Conservation (phyloP, 2,113 vertebrate genomes). For the Lepus timidus region DNA sequence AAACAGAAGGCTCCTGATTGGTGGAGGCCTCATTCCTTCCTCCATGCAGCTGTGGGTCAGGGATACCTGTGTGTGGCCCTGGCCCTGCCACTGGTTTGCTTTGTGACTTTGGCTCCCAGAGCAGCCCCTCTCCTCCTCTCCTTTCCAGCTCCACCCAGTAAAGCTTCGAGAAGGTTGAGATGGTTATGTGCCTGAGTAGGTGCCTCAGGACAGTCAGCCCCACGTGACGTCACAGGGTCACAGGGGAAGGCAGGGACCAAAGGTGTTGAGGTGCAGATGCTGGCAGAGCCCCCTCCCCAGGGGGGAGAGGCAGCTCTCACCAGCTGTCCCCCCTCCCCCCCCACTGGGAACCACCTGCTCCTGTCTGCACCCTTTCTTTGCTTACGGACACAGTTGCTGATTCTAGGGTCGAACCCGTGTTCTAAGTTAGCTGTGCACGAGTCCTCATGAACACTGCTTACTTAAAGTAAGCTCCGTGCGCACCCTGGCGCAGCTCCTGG, state of each 20-base stretch:
- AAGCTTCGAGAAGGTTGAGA: background rate
- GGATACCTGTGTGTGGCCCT: background rate
- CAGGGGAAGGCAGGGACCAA: background rate
- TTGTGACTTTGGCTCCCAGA: too few relatives aligned
- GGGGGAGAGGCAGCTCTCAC: background rate
- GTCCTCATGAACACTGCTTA: accelerated
- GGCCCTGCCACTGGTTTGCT: background rate
- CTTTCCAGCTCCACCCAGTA: accelerated
- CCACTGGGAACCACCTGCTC: background rate
- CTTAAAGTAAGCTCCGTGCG: background rate
- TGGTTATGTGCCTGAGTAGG: background rate
- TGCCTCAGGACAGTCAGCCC: background rate
- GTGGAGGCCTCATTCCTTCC: background rate
- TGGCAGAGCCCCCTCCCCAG: background rate
- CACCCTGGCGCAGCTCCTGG: background rate
- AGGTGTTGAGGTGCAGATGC: accelerated
- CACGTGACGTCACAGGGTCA: background rate
- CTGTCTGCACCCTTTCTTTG: background rate
- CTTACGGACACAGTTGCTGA: background rate
- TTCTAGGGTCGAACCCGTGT: background rate
- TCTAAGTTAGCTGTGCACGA: background rate
- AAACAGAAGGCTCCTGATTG: background rate
- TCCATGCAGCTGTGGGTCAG: background rate
- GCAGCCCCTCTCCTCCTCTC: too few relatives aligned
- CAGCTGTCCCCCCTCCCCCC: background rate